These are phyloP conservation scores for Aramus guarauna DNA, from an alignment of 2,113 vertebrate genomes.

Conservation along the genomic window DNA sequence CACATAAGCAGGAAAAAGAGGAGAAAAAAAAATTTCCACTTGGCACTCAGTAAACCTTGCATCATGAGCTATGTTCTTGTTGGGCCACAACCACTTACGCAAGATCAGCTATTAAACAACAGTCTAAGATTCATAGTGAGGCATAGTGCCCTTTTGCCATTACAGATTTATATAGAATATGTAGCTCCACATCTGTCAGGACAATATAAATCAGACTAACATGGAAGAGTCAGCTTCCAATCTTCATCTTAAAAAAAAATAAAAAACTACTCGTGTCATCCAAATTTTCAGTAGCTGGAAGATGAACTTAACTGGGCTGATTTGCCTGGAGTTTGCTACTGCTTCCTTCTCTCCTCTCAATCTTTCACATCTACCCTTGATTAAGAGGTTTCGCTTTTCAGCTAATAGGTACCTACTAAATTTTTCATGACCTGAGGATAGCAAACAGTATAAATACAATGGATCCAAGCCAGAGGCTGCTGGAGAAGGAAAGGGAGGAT, in stretches of 20 bases:
- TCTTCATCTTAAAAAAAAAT: background rate
- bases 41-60: background rate
- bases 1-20: background rate
- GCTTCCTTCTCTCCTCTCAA: background rate
- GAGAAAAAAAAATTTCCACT: background rate
- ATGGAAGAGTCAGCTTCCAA: background rate
- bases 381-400: background rate
- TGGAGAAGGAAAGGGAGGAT: background rate
- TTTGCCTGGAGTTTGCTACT: background rate
- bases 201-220: background rate
- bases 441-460: background rate
- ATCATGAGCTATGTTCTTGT: background rate
- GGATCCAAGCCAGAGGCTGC: background rate
- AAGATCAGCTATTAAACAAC: background rate
- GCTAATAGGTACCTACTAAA: background rate
- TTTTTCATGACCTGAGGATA: background rate
- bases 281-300: background rate
- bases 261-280: background rate
- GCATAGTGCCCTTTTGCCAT: fast-evolving
- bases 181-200: background rate
- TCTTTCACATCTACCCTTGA: background rate
- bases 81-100: background rate
- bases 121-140: background rate
- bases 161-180: background rate
- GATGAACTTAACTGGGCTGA: background rate